Evolutionary conservation across 37 sponge, comb jelly and placozoan species (phyloP).

Genomic region (Lycopodina hypogea): DNA sequence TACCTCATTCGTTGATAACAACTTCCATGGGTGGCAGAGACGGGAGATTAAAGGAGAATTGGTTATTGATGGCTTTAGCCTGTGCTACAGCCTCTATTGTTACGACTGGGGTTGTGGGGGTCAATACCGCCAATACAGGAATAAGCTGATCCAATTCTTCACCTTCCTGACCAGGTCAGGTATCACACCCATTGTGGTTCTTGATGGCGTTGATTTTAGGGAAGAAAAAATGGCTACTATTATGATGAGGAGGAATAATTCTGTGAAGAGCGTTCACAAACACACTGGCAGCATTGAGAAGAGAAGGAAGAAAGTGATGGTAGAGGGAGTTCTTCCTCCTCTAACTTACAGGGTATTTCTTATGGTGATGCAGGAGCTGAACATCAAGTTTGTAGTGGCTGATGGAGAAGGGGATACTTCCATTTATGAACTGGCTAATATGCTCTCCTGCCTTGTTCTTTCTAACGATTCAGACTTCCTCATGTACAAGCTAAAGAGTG

Average conservation of each 20-base stretch:
- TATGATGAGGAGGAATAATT: neutral
- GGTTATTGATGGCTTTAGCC: conserved; percentile 60
- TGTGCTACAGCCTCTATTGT: conserved; percentile 39
- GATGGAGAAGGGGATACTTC: conserved; percentile 77
- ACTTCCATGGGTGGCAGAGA: conserved; percentile 23
- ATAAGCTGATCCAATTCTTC: conserved; percentile 27
- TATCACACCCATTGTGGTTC: conserved; percentile 56
- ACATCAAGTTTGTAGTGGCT: conserved; percentile 35
- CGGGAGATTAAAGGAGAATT: conserved; percentile 22
- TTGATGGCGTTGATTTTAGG: conserved; percentile 71
- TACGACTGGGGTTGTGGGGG: conserved; percentile 60
- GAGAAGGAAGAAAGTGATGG: conserved; percentile 20
- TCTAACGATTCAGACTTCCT: conserved; percentile 76
- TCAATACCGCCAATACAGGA: conserved; percentile 52
- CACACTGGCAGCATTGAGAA: neutral
- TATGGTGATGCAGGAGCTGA: conserved; percentile 21
- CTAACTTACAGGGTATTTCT: conserved; percentile 38
- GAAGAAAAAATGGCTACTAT: conserved; percentile 43
- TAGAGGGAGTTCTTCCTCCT: conserved; percentile 57
- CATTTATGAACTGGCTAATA: conserved; percentile 54
- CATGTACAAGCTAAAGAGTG: conserved; percentile 58
- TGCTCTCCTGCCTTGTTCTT: conserved; percentile 61
- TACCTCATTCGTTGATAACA: conserved; percentile 41
- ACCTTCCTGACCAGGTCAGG: conserved; percentile 14
- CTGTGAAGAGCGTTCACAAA: neutral